These are phyloP conservation scores for Nymphalis urticae DNA, from an alignment of 2,888 invertebrate species.

Conservation along the genomic window DNA sequence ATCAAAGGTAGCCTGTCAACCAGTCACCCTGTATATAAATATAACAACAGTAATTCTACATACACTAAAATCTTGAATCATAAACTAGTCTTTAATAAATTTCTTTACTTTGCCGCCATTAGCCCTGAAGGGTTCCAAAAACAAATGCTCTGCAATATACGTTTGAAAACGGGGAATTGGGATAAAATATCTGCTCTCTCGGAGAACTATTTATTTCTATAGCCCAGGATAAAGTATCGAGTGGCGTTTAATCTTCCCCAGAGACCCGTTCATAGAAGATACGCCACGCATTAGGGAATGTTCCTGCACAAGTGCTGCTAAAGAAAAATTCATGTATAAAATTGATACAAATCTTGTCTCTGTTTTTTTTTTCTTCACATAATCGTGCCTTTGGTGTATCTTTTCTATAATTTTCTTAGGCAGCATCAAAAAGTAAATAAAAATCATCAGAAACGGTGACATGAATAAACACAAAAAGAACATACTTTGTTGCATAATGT, in stretches of 20 bases:
- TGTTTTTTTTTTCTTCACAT: no score
- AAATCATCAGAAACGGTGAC: no score
- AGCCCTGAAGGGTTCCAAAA: conserved; percentile 22
- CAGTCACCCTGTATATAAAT: no score
- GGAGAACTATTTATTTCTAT: conserved; percentile 39
- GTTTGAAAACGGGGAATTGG: conserved; percentile 35
- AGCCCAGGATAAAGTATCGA: conserved; percentile 36
- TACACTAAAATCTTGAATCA: neutral
- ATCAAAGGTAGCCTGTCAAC: no score
- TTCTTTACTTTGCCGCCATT: neutral
- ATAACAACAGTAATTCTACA: neutral
- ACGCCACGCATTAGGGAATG: conserved; percentile 7
- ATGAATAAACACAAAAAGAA: no score
- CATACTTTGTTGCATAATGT: no score
- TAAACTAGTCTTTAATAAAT: neutral
- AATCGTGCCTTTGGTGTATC: no score
- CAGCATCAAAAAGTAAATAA: no score
- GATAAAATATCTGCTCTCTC: conserved; percentile 40
- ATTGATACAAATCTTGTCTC: neutral
- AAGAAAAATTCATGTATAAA: neutral
- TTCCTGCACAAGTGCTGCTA: neutral
- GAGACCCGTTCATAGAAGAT: conserved; percentile 20
- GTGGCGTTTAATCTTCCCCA: conserved; percentile 33
- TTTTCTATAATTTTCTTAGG: no score
- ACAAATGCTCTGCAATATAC: conserved; percentile 35